Evolutionary conservation across 2,797 vertebrate genomes (phyloP), one percentile per base, ranked within the genome.

Genomic region (Tauraco hartlaubi): DNA sequence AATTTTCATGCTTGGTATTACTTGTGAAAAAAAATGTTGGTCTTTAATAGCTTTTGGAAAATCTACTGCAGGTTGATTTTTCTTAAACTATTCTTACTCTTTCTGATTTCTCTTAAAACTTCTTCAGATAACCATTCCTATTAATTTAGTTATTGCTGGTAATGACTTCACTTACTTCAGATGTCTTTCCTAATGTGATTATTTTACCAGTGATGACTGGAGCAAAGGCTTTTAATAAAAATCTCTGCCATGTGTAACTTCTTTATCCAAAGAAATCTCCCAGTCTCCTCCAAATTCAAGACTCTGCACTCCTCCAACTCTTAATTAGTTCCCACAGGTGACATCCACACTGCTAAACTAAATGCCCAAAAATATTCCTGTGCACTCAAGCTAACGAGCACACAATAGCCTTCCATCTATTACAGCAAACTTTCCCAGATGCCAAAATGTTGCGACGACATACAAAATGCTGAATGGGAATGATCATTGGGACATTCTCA

Each of bases 11-110:
- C n/a, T 71, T 43, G 14, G 4, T 48, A 41, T 52, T 41, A n/a
- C n/a, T 12, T 7, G 10, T n/a, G 3, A 1, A 14, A 56, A 61
- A 56, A 75, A 43, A 9, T 2, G 1, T 12, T 9, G 3, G 4
- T 64, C 20, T 91, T 71, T 17, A 75, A 37, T 20, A 77, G 35
- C 3, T 87, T 86, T 85, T 55, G n/a, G 55, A 85, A 76, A 88
- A 73, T 22, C 13, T 73, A 33, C 7, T 33, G 21, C 22, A 33
- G 14, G 13, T 31, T 54, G 29, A n/a, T 75, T 77, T 92, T 84
- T 64, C 64, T 68, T 88, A 29, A 78, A 37, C 9, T 37, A 8
- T 56, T 77, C 22, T 76, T 69, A 51, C 8, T 86, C 33, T 43
- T 71, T 88, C 29, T 51, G 22, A 63, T 3, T 22, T 77, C n/a